Evolutionary conservation across 2,888 invertebrate species (phyloP).

Genomic region (Allolobophora icterica): DNA sequence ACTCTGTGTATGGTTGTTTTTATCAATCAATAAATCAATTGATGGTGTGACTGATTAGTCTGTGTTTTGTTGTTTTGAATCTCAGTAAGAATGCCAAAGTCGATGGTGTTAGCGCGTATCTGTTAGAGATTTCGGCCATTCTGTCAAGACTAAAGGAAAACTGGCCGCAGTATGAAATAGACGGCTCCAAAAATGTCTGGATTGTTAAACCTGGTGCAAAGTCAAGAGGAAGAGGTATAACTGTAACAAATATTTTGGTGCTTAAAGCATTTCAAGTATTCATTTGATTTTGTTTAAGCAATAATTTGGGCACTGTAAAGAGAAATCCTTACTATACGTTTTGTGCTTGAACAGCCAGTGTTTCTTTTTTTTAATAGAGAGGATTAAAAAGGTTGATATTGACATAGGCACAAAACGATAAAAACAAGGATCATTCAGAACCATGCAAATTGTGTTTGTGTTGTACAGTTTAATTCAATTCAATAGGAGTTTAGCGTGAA

Average conservation of each 20-base stretch:
- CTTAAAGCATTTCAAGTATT: neutral
- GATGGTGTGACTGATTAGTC: too few species aligned
- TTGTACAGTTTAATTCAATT: neutral
- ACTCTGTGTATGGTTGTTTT: neutral
- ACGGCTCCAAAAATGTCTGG: conserved; percentile 89
- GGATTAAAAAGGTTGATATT: too few species aligned
- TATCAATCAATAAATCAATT: too few species aligned
- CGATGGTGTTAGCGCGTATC: neutral
- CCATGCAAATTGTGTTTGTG: neutral
- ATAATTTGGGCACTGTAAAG: too few species aligned
- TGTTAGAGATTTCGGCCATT: conserved; percentile 33
- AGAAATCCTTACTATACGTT: too few species aligned
- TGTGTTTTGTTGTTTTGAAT: neutral
- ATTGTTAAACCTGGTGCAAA: conserved; percentile 93
- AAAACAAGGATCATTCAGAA: too few species aligned
- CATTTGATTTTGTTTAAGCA: too few species aligned
- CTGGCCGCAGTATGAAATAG: conserved; percentile 69
- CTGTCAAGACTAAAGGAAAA: conserved; percentile 69
- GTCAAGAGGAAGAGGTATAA: conserved; percentile 77
- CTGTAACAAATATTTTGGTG: too few species aligned
- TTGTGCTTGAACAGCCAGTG: too few species aligned
- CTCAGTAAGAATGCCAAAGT: neutral
- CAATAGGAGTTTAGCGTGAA: neutral
- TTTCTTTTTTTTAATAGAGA: too few species aligned
- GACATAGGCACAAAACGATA: too few species aligned